Conservation (phyloP, 1,140 invertebrate species). For the Saccostrea echinata region DNA sequence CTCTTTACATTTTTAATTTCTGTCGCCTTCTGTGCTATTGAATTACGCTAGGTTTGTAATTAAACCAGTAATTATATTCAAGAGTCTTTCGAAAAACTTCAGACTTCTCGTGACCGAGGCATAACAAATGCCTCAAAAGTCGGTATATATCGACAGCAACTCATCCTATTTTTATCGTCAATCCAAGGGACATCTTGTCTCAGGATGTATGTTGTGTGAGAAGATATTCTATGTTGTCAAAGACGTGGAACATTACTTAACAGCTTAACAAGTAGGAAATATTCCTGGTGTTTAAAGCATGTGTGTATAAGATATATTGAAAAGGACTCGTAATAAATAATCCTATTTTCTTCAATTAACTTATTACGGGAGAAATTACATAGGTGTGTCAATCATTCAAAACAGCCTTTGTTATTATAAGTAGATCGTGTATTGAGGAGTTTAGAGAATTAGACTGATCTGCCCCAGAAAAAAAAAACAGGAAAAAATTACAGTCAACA, state of each 20-base stretch:
- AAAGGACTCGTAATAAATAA: neutral
- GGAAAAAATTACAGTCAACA: too few species aligned
- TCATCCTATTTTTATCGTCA: too few species aligned
- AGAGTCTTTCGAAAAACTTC: neutral
- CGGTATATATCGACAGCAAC: too few species aligned
- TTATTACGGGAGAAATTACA: neutral
- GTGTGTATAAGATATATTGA: neutral
- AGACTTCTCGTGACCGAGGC: too few species aligned
- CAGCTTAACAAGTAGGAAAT: neutral
- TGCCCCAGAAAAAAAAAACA: too few species aligned
- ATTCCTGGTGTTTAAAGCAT: neutral
- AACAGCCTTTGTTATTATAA: neutral
- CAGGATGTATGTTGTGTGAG: too few species aligned
- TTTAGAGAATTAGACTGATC: too few species aligned
- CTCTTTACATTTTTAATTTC: neutral
- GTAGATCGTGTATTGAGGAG: neutral
- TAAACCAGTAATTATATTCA: constrained; percentile 10
- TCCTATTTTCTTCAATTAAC: constrained; percentile 24
- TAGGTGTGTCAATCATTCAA: neutral
- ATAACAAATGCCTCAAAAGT: too few species aligned
- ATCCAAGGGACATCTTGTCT: too few species aligned
- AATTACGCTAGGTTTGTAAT: neutral
- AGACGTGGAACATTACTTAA: neutral
- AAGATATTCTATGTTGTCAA: too few species aligned
- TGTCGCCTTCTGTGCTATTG: neutral